phyloP scores from a whole-genome alignment of 2,797 vertebrate species.

The Rhabdophis nuchalis region DNA sequence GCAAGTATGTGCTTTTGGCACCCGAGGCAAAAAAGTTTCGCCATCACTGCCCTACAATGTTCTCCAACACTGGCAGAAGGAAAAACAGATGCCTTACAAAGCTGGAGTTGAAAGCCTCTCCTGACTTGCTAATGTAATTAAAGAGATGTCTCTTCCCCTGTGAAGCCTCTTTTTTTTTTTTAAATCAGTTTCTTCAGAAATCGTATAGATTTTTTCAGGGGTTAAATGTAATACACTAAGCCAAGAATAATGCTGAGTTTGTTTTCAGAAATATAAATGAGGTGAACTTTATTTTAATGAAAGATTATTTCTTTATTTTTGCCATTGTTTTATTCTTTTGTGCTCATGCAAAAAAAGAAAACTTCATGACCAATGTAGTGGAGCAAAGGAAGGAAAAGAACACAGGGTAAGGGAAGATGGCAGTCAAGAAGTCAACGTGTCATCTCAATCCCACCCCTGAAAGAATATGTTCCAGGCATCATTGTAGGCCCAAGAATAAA shows the following conservation, averaged over 20 bases:
- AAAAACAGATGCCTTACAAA: slow-evolving; percentile 31
- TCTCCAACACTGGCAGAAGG: slow-evolving; percentile 25
- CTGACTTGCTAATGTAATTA: slow-evolving; percentile 44
- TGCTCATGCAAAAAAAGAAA: neutral
- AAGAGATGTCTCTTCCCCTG: slow-evolving; percentile 43
- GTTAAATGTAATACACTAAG: neutral
- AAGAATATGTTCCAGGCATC: neutral
- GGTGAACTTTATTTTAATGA: neutral
- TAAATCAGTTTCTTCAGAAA: neutral
- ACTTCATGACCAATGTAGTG: neutral
- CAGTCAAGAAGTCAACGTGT: neutral
- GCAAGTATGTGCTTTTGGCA: too few species aligned
- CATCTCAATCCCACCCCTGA: neutral
- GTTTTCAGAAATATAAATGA: neutral
- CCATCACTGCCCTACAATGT: neutral
- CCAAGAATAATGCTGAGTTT: slow-evolving; percentile 4
- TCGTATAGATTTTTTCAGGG: slow-evolving; percentile 5
- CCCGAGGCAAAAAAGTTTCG: too few species aligned
- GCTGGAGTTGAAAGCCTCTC: slow-evolving; percentile 19
- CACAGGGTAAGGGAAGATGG: neutral
- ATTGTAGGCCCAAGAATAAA: neutral
- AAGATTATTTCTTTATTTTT: neutral
- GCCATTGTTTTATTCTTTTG: neutral
- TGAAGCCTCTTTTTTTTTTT: neutral
- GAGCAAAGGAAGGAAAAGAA: neutral